Conservation (phyloP, 23 tunicate species). For the Ascidia mentula region DNA sequence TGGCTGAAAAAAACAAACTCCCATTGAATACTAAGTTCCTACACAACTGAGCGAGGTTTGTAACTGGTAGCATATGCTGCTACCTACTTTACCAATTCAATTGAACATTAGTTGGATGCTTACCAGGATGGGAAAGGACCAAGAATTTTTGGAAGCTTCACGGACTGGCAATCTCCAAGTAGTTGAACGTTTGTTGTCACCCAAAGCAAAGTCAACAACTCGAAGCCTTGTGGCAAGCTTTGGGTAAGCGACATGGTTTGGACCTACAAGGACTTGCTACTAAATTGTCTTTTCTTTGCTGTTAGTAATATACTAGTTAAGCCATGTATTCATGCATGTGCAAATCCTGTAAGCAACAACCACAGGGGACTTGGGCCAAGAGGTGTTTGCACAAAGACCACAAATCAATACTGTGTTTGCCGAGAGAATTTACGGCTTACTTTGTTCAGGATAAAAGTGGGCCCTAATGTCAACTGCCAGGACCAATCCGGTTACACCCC, state of each 20-base stretch:
- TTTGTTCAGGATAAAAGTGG: slow-evolving; percentile 55
- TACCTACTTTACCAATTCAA: no score
- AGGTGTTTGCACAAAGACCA: neutral
- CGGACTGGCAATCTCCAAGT: slow-evolving; percentile 43
- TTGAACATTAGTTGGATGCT: neutral
- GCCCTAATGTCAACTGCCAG: slow-evolving; percentile 70
- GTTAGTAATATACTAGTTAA: no score
- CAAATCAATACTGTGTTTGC: slow-evolving; percentile 1
- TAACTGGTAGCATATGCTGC: no score
- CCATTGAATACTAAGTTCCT: no score
- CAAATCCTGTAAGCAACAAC: no score
- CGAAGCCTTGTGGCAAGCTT: slow-evolving; percentile 52
- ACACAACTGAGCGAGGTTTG: no score
- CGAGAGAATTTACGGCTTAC: neutral
- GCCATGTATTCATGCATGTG: no score
- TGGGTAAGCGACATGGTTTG: slow-evolving; percentile 31
- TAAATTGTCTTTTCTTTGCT: no score
- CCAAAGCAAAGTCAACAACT: slow-evolving; percentile 36
- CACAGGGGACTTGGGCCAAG: no score
- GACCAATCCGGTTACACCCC: slow-evolving; percentile 82
- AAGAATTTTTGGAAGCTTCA: slow-evolving; percentile 74
- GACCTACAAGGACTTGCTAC: neutral
- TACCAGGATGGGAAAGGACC: slow-evolving; percentile 64
- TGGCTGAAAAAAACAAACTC: no score
- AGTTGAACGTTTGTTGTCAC: slow-evolving; percentile 50